These are phyloP conservation scores for Pogona vitticeps DNA, from an alignment of 2,113 vertebrate genomes.

Conservation along the genomic window DNA sequence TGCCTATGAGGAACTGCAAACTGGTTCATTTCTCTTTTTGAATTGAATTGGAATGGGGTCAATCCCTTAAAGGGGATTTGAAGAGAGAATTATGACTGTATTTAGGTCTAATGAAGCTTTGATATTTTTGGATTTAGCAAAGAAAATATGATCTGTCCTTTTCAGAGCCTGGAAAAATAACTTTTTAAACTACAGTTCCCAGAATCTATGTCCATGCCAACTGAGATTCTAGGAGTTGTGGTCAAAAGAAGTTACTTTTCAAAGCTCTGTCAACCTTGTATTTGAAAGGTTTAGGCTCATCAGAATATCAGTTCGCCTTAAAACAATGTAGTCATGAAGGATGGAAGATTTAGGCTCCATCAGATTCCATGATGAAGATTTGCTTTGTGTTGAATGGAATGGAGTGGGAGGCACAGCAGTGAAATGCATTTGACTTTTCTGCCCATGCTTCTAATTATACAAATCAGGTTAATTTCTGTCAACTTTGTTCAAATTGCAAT, in stretches of 20 bases:
- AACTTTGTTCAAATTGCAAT: background rate
- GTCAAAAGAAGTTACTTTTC: background rate
- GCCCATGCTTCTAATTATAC: background rate
- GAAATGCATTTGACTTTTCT: background rate
- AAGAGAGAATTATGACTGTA: background rate
- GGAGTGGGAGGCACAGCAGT: background rate
- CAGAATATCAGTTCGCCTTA: background rate
- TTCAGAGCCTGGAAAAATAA: too few relatives aligned
- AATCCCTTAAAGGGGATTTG: background rate
- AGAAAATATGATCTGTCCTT: background rate
- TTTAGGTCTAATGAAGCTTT: background rate
- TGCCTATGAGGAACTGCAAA: background rate
- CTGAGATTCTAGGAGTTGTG: too few relatives aligned
- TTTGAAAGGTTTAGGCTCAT: background rate
- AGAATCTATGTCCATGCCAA: too few relatives aligned
- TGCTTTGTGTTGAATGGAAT: background rate
- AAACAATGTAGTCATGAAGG: background rate
- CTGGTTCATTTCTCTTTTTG: constrained; percentile 4
- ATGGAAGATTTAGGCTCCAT: background rate
- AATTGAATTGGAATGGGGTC: background rate
- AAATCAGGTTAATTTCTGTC: constrained; percentile 4
- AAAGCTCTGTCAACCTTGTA: background rate
- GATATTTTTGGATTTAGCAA: background rate
- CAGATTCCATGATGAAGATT: background rate
- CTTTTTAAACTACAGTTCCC: too few relatives aligned